Percentiles rank a stretch among this genome's conserved stretches.
Evolutionary conservation across 1,140 invertebrate genomes (phyloP).

Genomic region (Pogonomyrmex barbatus): DNA sequence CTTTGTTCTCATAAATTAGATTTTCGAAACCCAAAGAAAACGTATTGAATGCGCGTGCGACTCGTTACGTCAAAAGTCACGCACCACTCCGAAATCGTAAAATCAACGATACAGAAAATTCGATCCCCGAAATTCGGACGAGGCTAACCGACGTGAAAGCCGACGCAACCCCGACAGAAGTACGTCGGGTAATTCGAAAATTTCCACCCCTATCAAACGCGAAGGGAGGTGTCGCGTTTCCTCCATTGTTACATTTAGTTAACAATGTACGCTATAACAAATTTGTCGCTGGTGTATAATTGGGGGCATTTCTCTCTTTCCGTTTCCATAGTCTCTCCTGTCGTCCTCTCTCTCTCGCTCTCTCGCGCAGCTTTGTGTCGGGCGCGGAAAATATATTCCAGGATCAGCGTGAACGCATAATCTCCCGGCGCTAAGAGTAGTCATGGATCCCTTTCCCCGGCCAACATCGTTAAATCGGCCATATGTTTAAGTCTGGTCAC

Average conservation of each 20-base stretch:
- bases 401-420: slow-evolving; percentile 68
- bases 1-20: not conserved
- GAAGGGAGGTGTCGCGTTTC: slow-evolving; percentile 27
- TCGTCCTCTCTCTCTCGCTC: not conserved
- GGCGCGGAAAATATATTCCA: slow-evolving; percentile 64
- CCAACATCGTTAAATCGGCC: slow-evolving; percentile 71
- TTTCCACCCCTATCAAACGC: slow-evolving; percentile 60
- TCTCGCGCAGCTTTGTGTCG: slow-evolving; percentile 50
- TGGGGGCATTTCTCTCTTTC: slow-evolving; percentile 69
- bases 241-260: slow-evolving; percentile 60
- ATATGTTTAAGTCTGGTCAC: slow-evolving; percentile 75
- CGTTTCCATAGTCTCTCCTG: not conserved
- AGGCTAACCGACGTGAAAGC: slow-evolving; percentile 39
- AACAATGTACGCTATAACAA: slow-evolving; percentile 67
- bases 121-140: slow-evolving; percentile 30
- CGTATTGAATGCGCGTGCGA: slow-evolving; percentile 35
- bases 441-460: slow-evolving; percentile 72
- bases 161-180: slow-evolving; percentile 1
- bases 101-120: slow-evolving; percentile 48
- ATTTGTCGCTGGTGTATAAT: slow-evolving; percentile 71
- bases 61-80: slow-evolving; percentile 35
- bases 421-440: slow-evolving; percentile 62
- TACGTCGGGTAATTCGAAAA: slow-evolving; percentile 60
- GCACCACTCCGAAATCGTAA: slow-evolving; percentile 10
- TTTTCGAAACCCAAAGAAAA: not conserved